Percentiles rank a stretch among this genome's conserved stretches.
Evolutionary conservation across 2,797 vertebrate species (phyloP).

Genomic region (Hoplostethus mediterraneus): DNA sequence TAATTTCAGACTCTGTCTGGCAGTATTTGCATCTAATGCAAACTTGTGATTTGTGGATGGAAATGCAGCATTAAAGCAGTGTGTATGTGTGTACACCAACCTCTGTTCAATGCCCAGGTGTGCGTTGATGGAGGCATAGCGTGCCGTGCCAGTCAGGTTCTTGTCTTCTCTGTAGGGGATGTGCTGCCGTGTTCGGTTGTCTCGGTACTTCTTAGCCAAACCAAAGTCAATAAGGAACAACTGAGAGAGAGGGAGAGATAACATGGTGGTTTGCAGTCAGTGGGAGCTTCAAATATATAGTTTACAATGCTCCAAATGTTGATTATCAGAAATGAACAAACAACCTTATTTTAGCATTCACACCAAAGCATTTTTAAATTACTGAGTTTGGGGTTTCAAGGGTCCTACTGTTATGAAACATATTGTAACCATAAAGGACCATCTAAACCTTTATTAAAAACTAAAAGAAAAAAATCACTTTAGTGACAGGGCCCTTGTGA

Average conservation of each 20-base stretch:
- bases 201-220: slow-evolving; percentile 99
- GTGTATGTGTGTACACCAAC: slow-evolving; percentile 72
- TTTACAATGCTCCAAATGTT: not conserved
- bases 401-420: too few relatives aligned
- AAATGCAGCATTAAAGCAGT: too few relatives aligned
- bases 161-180: slow-evolving; percentile 99
- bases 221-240: slow-evolving; percentile 99
- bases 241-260: slow-evolving; percentile 77
- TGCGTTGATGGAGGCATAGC: slow-evolving; percentile 99
- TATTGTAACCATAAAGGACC: too few relatives aligned
- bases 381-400: not conserved
- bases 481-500: not conserved
- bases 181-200: slow-evolving; percentile 99
- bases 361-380: not conserved
- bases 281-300: not conserved
- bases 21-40: too few relatives aligned
- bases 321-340: too few relatives aligned
- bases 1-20: too few relatives aligned
- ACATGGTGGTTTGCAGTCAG: slow-evolving; percentile 16
- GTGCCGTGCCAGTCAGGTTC: slow-evolving; percentile 98
- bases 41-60: too few relatives aligned
- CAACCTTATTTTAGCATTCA: too few relatives aligned
- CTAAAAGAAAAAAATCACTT: too few relatives aligned
- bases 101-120: slow-evolving; percentile 99
- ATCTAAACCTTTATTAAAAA: too few relatives aligned